Base-by-base conservation (phyloP, 2,888 invertebrate genomes). In the Spisula solida region DNA sequence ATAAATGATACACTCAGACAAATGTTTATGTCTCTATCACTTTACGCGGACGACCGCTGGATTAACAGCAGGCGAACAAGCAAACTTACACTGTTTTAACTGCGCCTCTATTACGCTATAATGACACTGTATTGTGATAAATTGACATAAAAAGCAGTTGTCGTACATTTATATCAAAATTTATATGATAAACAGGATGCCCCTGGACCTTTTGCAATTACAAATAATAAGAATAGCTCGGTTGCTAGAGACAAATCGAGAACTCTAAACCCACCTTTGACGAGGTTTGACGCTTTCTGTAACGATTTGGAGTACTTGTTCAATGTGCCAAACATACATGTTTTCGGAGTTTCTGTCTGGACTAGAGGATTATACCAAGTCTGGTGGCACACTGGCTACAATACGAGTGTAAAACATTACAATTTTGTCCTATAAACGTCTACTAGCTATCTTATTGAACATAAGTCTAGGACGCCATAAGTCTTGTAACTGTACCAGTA, bases 121-220 rank as follows among this genome's bases (percentile, higher is more conserved):
- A 48, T 86, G 86, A 86, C 86, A 86, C 16, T 18, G 10, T 14
- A 86, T 86, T 56, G 81, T 79, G 55, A 86, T 70, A 81, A 86
- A 86, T 86, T 60, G n/a, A 47, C 31, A 66, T 48, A 16, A 20
- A 16, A 66, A 34, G 20, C 80, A 20, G 47, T 48, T 14, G 41
- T 47, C 48, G 66, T 47, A 81, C 47, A 60, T 41, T 66, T 51
- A 81, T 79, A 79, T 48, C 60, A 66, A 60, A 47, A 86, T 86
- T 48, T 66, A 86, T 86, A 20, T 34, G 56, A 34, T 81, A 66
- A 47, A 81, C 41, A 81, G 18, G 47, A 41, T 60, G 47, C 66
- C 86, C 80, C 16, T 41, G 81, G 86, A 60, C 86, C 81, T 86
- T 34, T 48, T 48, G 10, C 81, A 51, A 66, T 60, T 70, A 70